These are phyloP conservation scores for Lichenostomus cassidix DNA, from an alignment of 2,113 vertebrate genomes.

Conservation along the genomic window DNA sequence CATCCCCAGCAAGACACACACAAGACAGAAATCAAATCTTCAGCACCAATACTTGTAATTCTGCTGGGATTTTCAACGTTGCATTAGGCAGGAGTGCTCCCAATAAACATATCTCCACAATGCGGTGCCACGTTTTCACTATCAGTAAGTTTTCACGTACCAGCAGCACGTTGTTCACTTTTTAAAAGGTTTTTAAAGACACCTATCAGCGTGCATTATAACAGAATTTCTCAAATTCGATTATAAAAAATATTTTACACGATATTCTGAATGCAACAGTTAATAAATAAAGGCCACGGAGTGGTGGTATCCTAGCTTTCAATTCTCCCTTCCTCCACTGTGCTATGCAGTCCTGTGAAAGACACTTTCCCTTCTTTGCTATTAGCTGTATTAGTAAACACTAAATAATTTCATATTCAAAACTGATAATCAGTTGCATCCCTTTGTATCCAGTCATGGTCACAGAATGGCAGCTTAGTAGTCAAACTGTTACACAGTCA, in stretches of 20 bases:
- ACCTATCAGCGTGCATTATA: not conserved
- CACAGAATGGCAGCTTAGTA: not conserved
- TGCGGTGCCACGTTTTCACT: rapidly evolving
- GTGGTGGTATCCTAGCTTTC: not conserved
- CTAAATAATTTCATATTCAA: not conserved
- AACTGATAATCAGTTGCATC: not conserved
- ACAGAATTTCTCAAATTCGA: not conserved
- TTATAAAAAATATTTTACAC: not conserved
- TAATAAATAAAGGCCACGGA: not conserved
- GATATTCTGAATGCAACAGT: not conserved
- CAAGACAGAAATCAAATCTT: not conserved
- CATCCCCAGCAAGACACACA: not conserved
- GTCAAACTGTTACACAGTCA: not conserved
- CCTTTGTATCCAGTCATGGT: not conserved
- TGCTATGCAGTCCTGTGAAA: not conserved
- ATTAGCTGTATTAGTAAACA: not conserved
- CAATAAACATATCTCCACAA: not conserved
- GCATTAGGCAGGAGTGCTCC: not conserved
- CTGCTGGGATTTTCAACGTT: not conserved
- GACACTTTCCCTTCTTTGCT: not conserved
- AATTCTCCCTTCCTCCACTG: not conserved
- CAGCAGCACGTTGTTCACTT: rapidly evolving
- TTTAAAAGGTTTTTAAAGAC: not conserved
- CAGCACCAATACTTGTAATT: not conserved
- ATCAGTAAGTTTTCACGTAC: rapidly evolving